Evolutionary conservation across 2,888 invertebrate species (phyloP), one percentile per base, ranked within the genome.

Genomic region (Brachyopa scutellaris): DNA sequence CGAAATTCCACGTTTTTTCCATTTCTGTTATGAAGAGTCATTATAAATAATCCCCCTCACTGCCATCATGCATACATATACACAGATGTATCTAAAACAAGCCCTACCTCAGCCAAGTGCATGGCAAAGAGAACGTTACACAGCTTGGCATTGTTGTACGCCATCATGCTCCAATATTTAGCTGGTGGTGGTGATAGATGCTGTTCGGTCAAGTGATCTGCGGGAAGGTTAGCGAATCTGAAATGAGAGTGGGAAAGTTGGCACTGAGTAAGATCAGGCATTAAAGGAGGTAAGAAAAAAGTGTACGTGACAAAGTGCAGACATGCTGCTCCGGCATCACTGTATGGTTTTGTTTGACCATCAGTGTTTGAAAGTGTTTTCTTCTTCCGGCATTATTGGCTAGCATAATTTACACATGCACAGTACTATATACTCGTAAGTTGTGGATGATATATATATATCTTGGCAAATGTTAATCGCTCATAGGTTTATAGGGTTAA

Each of bases 141-240:
- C 33, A 98, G 91, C 90, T 99, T 98, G 0, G 95, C 95, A 90
- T 97, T 94, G 88, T 97, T 97, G 89, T 98, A 99, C 0, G 97
- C 96, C 91, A 93, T 93, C 93, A 97, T 95, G 67, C 95, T 92
- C 91, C 94, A 94, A 90, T 95, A 98, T 77, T 93, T 92, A 11
- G 93, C 92, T 9, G 92, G 91, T 0, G 93, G 92, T 53, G 95
- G 95, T 2, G 96, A 95, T 64, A 98, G 91, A 85, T 91, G 92
- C 85, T 93, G 92, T 67, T 92, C 90, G 1, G 91, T 91, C 85
- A 94, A 91, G 84, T 88, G 86, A 47, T 92, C 92, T 59, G 85
- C 88, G 33, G 91, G 91, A 62, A 94, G 87, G 87, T 91, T 92
- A 21, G 93, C 90, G 87, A 92, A 93, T 87, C 93, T 90, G 67